phyloP scores from a whole-genome alignment of 2,797 vertebrate species.

The Falco rusticolus region DNA sequence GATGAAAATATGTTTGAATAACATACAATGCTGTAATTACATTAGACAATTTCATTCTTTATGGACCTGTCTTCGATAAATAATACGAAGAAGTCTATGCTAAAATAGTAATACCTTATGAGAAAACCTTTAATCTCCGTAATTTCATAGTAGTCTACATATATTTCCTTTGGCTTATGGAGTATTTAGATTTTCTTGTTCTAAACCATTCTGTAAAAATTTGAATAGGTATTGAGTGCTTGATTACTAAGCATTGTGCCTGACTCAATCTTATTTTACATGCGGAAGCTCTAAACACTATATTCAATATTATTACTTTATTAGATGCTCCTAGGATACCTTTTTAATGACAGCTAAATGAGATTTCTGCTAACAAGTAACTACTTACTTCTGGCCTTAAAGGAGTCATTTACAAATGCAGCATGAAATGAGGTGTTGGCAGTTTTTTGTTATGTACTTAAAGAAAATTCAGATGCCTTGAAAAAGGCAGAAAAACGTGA shows the following conservation, averaged over 20 bases:
- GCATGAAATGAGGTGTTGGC: conserved; percentile 18
- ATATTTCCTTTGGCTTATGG: not conserved
- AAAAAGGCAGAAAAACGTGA: conserved; percentile 9
- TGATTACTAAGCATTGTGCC: not conserved
- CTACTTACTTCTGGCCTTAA: conserved; percentile 29
- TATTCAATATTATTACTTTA: conserved; percentile 39
- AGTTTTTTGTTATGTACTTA: conserved; percentile 13
- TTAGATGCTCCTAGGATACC: conserved; percentile 34
- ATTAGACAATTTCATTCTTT: not conserved
- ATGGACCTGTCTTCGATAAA: not conserved
- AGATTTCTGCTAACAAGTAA: conserved; percentile 29
- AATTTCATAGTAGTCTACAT: not conserved
- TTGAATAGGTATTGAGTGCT: not conserved
- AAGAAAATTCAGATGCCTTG: conserved; percentile 30
- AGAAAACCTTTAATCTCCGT: not conserved
- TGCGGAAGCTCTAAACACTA: not conserved
- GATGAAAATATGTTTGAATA: not conserved
- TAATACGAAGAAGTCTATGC: not conserved
- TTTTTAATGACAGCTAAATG: conserved; percentile 50
- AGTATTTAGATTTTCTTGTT: not conserved
- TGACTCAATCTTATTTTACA: conserved; percentile 3
- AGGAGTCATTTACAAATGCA: conserved; percentile 37
- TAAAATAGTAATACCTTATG: not conserved
- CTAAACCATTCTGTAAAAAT: not conserved
- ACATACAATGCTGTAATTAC: not conserved